Percentiles rank a stretch among this genome's conserved stretches.
Conservation (phyloP, 1,140 invertebrate species). For the Ostrea edulis region DNA sequence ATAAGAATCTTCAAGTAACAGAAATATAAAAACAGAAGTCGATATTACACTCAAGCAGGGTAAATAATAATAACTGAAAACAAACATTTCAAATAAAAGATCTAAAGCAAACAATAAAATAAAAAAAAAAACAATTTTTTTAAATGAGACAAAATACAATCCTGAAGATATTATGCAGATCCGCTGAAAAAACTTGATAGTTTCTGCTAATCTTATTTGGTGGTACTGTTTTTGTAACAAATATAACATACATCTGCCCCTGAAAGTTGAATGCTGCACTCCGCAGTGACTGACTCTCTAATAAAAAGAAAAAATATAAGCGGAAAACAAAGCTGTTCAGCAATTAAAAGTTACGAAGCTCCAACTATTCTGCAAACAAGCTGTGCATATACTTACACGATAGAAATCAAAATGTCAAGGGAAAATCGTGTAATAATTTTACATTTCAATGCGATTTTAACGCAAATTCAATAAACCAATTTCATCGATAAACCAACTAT, state of each 20-base stretch:
- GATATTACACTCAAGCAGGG: constrained; percentile 34
- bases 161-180: not conserved
- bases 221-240: not conserved
- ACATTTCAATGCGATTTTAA: constrained; percentile 11
- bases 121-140: too few species aligned
- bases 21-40: constrained; percentile 29
- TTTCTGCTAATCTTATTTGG: not conserved
- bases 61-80: not conserved
- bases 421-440: not conserved
- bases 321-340: constrained; percentile 36
- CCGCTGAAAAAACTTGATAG: not conserved
- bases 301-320: not conserved
- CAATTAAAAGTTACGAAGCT: constrained; percentile 25
- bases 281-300: not conserved
- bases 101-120: not conserved
- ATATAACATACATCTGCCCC: not conserved
- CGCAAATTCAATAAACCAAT: not conserved
- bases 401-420: not conserved
- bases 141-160: not conserved
- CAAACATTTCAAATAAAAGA: constrained; percentile 13
- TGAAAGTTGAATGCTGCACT: constrained; percentile 4
- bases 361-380: constrained; percentile 17
- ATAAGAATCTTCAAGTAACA: constrained; percentile 37
- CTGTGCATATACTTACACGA: constrained; percentile 29
- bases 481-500: not conserved